Conservation (phyloP, 92 coral and sea anemone species). For the Actinernus sp. region DNA sequence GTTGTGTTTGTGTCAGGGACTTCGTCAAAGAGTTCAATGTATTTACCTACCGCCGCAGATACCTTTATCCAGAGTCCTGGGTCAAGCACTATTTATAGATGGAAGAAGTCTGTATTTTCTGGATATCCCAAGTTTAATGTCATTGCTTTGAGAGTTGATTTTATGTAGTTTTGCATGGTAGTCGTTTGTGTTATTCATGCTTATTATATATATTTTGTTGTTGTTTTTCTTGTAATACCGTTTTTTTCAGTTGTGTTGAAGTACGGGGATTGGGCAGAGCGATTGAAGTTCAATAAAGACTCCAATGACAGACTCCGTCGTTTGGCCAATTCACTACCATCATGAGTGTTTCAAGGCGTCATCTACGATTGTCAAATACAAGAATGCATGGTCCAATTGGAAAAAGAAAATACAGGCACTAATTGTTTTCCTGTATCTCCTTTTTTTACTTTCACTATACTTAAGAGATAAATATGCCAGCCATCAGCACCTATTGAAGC, state of each 20-base stretch:
- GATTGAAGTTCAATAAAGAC: too few relatives aligned
- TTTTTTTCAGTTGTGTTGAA: conserved; percentile 11
- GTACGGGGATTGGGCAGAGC: conserved; percentile 12
- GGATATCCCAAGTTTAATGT: conserved; percentile 42
- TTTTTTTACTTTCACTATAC: conserved; percentile 18
- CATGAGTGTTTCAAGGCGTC: conserved; percentile 36
- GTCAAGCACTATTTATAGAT: conserved; percentile 4
- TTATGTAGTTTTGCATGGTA: conserved; percentile 5
- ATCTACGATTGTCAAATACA: conserved; percentile 54
- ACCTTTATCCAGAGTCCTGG: conserved; percentile 47
- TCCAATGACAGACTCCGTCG: conserved; percentile 5
- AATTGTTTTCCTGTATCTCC: conserved; percentile 43
- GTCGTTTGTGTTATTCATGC: conserved; percentile 5
- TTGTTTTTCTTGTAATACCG: too few relatives aligned
- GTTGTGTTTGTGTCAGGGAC: conserved; percentile 6
- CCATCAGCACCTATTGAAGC: conserved; percentile 33
- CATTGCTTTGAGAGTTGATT: conserved; percentile 38
- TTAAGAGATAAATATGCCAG: conserved; percentile 24
- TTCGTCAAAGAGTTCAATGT: conserved; percentile 29
- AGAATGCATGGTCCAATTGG: conserved; percentile 59
- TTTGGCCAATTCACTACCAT: conserved; percentile 36
- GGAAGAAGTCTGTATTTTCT: conserved; percentile 29
- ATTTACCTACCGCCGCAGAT: conserved; percentile 9
- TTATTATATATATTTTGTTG: too few relatives aligned
- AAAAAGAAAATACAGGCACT: conserved; percentile 24